These are phyloP conservation scores for Chirona hameri DNA, from an alignment of 2,888 invertebrate genomes.

Conservation along the genomic window DNA sequence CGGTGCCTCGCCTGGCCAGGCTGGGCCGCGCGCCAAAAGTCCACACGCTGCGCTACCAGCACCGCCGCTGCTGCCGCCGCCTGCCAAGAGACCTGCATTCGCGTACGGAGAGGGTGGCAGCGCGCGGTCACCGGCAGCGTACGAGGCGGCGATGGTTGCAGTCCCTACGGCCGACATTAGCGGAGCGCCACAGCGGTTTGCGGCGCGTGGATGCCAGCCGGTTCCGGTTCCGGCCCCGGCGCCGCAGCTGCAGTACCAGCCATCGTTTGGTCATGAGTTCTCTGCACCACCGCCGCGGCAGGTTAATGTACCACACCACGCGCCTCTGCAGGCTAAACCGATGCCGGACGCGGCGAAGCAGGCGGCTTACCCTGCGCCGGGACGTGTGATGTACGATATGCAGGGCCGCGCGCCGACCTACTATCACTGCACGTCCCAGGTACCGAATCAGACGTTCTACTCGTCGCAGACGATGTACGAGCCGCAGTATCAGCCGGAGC, in stretches of 20 bases:
- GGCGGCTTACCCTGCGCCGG: neutral
- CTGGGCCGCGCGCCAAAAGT: neutral
- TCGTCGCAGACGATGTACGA: constrained; percentile 22
- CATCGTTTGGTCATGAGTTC: neutral
- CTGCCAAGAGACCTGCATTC: neutral
- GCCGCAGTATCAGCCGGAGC: constrained; percentile 25
- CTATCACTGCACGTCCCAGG: constrained; percentile 25
- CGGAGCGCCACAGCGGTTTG: neutral
- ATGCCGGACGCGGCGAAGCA: neutral
- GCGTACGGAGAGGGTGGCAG: neutral
- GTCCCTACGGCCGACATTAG: neutral
- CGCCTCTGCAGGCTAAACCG: neutral
- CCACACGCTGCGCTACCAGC: neutral
- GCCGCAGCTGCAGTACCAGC: neutral
- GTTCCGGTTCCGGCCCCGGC: neutral
- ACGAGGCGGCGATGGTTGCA: neutral
- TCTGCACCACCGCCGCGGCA: neutral
- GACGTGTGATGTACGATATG: neutral
- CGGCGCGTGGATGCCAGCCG: neutral
- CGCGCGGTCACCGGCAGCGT: neutral
- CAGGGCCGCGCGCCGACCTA: neutral
- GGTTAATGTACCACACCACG: neutral
- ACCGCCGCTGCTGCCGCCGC: neutral
- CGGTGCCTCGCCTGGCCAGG: neutral
- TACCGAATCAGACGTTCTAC: constrained; percentile 12